phyloP scores from a whole-genome alignment of 1,140 invertebrate species.

The Drosophila kohkoa region DNA sequence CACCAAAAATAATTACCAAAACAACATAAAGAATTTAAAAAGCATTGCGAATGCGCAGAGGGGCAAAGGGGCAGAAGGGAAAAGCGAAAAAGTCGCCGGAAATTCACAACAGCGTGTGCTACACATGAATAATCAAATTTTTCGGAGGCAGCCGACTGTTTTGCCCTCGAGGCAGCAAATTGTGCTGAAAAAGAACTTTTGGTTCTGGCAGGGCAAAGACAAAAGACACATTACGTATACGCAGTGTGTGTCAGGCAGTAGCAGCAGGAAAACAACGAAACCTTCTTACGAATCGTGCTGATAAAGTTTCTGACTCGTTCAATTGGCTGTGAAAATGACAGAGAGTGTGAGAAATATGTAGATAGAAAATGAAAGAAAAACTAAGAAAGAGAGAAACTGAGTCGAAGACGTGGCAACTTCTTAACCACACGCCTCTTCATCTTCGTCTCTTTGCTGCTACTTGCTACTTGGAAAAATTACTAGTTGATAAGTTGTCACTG shows the following conservation, averaged over 20 bases:
- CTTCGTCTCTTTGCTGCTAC: background rate
- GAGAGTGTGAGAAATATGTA: background rate
- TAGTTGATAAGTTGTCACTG: slow-evolving; percentile 37
- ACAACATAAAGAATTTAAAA: slow-evolving; percentile 42
- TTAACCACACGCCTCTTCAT: background rate
- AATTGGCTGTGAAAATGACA: slow-evolving; percentile 59
- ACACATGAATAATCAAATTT: slow-evolving; percentile 61
- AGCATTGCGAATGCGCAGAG: background rate
- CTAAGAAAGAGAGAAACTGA: background rate
- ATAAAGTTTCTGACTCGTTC: slow-evolving; percentile 50
- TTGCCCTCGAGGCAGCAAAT: slow-evolving; percentile 26
- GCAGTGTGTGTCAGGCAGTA: slow-evolving; percentile 24
- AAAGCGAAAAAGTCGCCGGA: background rate
- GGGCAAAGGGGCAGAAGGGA: background rate
- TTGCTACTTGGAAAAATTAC: slow-evolving; percentile 14
- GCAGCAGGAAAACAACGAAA: background rate
- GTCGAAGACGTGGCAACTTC: background rate
- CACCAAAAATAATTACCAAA: slow-evolving; percentile 62
- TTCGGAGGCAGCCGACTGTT: slow-evolving; percentile 17
- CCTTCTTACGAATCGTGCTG: slow-evolving; percentile 15
- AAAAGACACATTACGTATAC: slow-evolving; percentile 48
- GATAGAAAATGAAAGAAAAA: background rate
- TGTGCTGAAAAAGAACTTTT: slow-evolving; percentile 24
- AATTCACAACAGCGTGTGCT: slow-evolving; percentile 8
- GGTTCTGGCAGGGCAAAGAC: slow-evolving; percentile 18